These are phyloP conservation scores for Porites evermanni DNA, from an alignment of 92 coral and sea anemone species.

Conservation along the genomic window DNA sequence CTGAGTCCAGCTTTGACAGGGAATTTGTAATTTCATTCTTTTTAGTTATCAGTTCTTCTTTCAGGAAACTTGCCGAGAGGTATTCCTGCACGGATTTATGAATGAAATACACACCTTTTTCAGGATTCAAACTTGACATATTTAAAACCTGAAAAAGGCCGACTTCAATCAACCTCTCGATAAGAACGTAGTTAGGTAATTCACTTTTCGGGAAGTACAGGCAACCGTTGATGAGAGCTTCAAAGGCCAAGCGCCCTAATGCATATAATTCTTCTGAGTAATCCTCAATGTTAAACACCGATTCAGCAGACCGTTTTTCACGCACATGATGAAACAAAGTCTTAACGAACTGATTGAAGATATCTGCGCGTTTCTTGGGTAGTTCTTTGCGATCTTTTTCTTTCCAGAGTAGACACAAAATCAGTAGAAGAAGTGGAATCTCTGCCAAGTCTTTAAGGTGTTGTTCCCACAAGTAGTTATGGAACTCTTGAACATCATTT, in stretches of 20 bases:
- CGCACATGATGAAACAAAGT: background rate
- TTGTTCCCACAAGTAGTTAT: background rate
- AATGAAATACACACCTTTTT: too few relatives aligned
- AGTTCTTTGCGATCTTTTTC: background rate
- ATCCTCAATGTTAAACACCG: background rate
- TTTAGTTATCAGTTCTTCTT: too few relatives aligned
- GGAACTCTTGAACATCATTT: background rate
- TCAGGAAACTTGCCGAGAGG: too few relatives aligned
- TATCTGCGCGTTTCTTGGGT: slow-evolving; percentile 5
- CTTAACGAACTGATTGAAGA: background rate
- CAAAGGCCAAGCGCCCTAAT: background rate
- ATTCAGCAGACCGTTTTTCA: background rate
- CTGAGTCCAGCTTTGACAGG: too few relatives aligned
- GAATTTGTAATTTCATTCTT: too few relatives aligned
- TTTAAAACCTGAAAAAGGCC: background rate
- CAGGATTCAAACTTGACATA: background rate
- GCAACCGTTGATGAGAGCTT: background rate
- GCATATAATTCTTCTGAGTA: background rate
- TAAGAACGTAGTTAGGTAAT: background rate
- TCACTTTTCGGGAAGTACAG: background rate
- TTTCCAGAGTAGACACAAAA: background rate
- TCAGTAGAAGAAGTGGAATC: slow-evolving; percentile 12
- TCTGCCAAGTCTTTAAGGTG: background rate
- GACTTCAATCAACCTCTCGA: background rate
- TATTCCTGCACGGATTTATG: too few relatives aligned